Evolutionary conservation across 2,113 vertebrate genomes (phyloP).

Genomic region (Hydrochoerus hydrochaeris): DNA sequence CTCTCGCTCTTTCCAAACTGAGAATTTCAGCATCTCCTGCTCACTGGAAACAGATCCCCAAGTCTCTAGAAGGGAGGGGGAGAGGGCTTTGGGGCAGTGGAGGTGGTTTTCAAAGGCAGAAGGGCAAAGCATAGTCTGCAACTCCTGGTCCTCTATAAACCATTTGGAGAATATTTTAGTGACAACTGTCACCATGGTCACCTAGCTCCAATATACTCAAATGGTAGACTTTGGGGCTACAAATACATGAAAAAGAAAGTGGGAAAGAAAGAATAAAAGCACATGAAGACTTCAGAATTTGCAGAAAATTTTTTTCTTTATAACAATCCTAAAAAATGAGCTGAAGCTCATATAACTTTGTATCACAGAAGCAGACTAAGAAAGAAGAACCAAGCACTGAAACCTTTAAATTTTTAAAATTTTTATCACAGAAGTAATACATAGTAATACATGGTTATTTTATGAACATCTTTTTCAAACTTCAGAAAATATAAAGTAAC

Average conservation of each 20-base stretch:
- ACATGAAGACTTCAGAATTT: background rate
- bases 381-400: background rate
- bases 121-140: background rate
- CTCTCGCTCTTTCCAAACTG: background rate
- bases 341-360: background rate
- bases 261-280: background rate
- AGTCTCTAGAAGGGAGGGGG: background rate
- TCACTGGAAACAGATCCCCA: background rate
- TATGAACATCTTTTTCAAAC: background rate
- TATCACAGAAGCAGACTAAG: background rate
- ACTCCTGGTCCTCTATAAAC: background rate
- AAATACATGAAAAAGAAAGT: background rate
- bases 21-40: conserved; percentile 10
- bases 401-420: background rate
- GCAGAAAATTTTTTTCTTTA: background rate
- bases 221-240: background rate
- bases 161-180: background rate
- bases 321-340: background rate
- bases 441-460: background rate
- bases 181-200: background rate
- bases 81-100: fast-evolving
- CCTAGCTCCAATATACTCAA: background rate
- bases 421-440: background rate
- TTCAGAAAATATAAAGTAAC: background rate
- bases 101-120: background rate